A percentile compares a stretch with the other conserved stretches of the same genome.
Evolutionary conservation across 2,113 vertebrate species (phyloP).

Genomic region (Crocuta crocuta): DNA sequence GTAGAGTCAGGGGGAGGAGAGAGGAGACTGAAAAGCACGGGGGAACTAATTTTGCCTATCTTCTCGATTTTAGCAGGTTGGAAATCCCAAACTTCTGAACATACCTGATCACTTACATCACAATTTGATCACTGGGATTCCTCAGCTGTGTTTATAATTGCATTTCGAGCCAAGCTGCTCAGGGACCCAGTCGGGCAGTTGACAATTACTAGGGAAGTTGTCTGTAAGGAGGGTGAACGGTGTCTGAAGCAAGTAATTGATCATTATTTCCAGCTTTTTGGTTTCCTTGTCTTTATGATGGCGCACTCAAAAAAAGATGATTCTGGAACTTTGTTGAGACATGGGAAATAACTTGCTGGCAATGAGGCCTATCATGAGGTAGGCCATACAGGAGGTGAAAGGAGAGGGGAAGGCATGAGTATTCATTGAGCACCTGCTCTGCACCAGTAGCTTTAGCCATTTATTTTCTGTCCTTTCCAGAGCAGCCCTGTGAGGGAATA

Average conservation of each 20-base stretch:
- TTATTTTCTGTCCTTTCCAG: neutral
- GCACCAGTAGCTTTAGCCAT: neutral
- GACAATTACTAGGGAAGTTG: neutral
- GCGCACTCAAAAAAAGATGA: constrained; percentile 16
- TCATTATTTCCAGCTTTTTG: neutral
- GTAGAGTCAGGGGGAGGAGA: neutral
- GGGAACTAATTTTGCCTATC: neutral
- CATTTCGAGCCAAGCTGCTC: neutral
- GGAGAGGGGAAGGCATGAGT: neutral
- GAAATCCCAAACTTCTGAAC: neutral
- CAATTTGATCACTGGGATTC: neutral
- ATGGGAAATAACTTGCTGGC: neutral
- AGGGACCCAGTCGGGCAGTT: neutral
- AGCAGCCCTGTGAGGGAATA: neutral
- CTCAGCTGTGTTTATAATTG: neutral
- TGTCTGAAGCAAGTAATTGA: neutral
- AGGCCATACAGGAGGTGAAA: neutral
- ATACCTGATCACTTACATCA: neutral
- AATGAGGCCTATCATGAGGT: neutral
- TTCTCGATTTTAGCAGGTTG: neutral
- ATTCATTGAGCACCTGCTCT: neutral
- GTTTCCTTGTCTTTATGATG: neutral
- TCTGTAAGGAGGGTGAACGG: neutral
- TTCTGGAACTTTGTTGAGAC: neutral
- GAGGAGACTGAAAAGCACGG: neutral